Evolutionary conservation across 2,113 vertebrate genomes (phyloP).

Genomic region (Struthio camelus): DNA sequence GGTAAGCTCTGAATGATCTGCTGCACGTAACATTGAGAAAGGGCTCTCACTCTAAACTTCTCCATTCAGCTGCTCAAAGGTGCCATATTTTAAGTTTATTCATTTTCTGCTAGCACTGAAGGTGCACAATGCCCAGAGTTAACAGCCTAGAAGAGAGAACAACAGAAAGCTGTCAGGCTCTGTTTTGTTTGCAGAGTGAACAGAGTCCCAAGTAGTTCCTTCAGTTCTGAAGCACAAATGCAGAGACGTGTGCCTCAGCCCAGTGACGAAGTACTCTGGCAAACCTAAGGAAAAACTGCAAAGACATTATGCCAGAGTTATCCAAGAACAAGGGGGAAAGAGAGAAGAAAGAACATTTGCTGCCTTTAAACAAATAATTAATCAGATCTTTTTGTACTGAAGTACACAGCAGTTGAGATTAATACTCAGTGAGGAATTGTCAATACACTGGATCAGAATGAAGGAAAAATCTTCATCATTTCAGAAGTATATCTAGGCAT

Average conservation of each 20-base stretch:
- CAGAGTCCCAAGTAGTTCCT: not conserved
- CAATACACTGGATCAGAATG: not conserved
- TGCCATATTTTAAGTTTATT: constrained; percentile 42
- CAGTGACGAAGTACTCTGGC: not conserved
- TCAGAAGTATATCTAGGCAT: not conserved
- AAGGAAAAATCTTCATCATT: not conserved
- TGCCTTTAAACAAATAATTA: constrained; percentile 17
- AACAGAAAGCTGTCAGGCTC: constrained; percentile 14
- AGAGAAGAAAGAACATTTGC: not conserved
- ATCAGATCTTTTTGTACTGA: not conserved
- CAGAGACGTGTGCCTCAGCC: not conserved
- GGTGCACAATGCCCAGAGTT: constrained; percentile 26
- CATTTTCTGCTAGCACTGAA: constrained; percentile 37
- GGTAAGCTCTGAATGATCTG: constrained; percentile 3
- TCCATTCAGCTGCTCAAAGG: constrained; percentile 14
- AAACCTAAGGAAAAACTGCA: not conserved
- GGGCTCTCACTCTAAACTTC: constrained; percentile 29
- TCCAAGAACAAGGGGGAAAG: not conserved
- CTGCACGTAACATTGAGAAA: constrained; percentile 31
- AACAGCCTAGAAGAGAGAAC: constrained; percentile 43
- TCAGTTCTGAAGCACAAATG: not conserved
- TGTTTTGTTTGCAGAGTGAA: constrained; percentile 41
- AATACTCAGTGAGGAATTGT: not conserved
- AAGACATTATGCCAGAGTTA: not conserved
- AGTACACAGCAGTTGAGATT: not conserved